A percentile compares a stretch with the other conserved stretches of the same genome.
phyloP scores from a whole-genome alignment of 2,797 vertebrate species.

The Gallinago nigripennis region DNA sequence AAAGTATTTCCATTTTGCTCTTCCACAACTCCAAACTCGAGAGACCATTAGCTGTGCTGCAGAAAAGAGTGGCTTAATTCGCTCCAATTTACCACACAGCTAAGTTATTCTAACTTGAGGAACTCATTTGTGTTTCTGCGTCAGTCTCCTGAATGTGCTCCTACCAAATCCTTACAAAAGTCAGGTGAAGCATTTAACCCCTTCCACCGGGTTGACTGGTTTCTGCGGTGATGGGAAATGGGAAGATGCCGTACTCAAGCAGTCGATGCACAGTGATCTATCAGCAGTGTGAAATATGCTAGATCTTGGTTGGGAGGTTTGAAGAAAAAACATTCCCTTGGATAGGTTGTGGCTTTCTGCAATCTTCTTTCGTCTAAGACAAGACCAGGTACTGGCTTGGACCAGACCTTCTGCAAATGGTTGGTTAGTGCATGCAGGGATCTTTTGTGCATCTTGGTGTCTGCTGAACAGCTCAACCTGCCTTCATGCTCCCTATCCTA shows the following conservation, averaged over 20 bases:
- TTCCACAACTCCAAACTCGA: neutral
- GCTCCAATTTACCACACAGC: neutral
- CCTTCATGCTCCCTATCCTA: neutral
- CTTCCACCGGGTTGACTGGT: neutral
- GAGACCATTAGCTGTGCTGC: neutral
- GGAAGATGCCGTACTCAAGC: neutral
- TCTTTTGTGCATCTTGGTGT: fast-evolving
- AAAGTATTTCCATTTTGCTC: conserved; percentile 13
- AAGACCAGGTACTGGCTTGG: neutral
- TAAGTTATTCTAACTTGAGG: neutral
- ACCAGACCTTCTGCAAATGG: neutral
- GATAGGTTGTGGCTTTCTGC: neutral
- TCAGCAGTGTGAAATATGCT: neutral
- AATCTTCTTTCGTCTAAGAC: neutral
- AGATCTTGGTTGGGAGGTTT: neutral
- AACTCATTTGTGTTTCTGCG: neutral
- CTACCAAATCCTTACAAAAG: neutral
- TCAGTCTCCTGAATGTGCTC: neutral
- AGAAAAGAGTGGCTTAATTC: neutral
- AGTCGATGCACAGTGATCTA: neutral
- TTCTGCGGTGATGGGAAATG: neutral
- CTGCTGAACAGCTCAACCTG: neutral
- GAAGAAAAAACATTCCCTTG: neutral
- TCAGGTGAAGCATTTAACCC: neutral
- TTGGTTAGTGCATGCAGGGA: neutral